Evolutionary conservation across 2,888 invertebrate species (phyloP).

Genomic region (Acrobasis consociella): DNA sequence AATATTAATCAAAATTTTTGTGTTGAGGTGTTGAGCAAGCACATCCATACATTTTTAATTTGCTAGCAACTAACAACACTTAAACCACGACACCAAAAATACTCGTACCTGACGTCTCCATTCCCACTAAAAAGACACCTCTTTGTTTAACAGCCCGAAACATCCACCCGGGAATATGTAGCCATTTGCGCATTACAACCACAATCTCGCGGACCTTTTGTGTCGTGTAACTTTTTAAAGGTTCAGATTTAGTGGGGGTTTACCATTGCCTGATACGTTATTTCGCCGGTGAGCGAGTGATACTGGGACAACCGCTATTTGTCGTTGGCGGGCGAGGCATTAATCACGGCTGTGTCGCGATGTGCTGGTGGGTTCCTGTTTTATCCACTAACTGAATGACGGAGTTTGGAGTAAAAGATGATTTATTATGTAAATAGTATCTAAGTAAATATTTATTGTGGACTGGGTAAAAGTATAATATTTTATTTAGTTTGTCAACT

Average conservation of each 20-base stretch:
- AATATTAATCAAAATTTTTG: too few relatives aligned
- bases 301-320: slow-evolving; percentile 78
- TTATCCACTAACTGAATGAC: neutral
- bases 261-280: slow-evolving; percentile 63
- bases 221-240: slow-evolving; percentile 38
- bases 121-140: slow-evolving; percentile 11
- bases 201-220: slow-evolving; percentile 25
- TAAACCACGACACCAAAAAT: too few relatives aligned
- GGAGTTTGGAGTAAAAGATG: too few relatives aligned
- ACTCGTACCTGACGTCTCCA: neutral
- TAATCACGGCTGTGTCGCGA: slow-evolving; percentile 56
- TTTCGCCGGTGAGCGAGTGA: slow-evolving; percentile 70
- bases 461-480: too few relatives aligned
- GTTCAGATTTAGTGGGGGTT: slow-evolving; percentile 38
- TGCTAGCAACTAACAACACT: too few relatives aligned
- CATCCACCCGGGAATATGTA: slow-evolving; percentile 24
- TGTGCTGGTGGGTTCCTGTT: slow-evolving; percentile 7
- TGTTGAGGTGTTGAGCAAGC: too few relatives aligned
- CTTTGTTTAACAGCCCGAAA: slow-evolving; percentile 18
- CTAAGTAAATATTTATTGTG: too few relatives aligned
- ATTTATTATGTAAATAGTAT: too few relatives aligned
- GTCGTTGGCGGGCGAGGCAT: slow-evolving; percentile 69
- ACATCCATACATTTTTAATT: too few relatives aligned
- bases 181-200: slow-evolving; percentile 22
- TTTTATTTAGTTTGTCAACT: too few relatives aligned